phyloP scores from a whole-genome alignment of 2,113 vertebrate genomes.

The Balaenoptera acutorostrata region DNA sequence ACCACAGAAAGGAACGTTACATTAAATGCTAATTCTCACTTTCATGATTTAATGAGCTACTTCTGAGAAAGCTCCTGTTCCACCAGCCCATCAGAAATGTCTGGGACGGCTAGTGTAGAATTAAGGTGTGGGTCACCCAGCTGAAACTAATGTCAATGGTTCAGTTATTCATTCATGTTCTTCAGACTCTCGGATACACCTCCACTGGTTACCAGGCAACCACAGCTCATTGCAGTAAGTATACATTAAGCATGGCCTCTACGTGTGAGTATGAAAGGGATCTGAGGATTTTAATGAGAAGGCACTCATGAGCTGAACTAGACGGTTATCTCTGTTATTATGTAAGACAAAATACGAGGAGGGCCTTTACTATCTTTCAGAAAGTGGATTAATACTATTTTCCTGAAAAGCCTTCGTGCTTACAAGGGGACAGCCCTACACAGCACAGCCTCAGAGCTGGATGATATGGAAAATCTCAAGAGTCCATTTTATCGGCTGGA shows the following conservation, averaged over 20 bases:
- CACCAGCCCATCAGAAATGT: background rate
- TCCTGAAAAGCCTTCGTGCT: background rate
- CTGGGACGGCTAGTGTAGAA: background rate
- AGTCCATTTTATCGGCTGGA: background rate
- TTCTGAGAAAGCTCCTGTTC: constrained; percentile 46
- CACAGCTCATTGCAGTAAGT: background rate
- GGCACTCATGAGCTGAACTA: background rate
- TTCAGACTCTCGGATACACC: background rate
- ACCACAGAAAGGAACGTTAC: background rate
- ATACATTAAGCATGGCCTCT: fast-evolving
- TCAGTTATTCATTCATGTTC: background rate
- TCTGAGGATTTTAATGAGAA: background rate
- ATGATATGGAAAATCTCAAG: background rate
- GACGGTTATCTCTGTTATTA: background rate
- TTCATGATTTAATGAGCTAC: constrained; percentile 44
- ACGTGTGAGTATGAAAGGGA: background rate
- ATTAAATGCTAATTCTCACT: constrained; percentile 7
- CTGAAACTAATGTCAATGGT: background rate
- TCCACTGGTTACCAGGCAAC: background rate
- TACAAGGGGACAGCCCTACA: background rate
- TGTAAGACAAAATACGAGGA: background rate
- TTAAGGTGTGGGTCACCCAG: background rate
- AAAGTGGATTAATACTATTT: background rate
- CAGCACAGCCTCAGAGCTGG: background rate
- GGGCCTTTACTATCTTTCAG: background rate